A percentile compares a stretch with the other conserved stretches of the same genome.
Evolutionary conservation across 1,140 invertebrate species (phyloP).

Genomic region (Trachymyrmex septentrionalis): DNA sequence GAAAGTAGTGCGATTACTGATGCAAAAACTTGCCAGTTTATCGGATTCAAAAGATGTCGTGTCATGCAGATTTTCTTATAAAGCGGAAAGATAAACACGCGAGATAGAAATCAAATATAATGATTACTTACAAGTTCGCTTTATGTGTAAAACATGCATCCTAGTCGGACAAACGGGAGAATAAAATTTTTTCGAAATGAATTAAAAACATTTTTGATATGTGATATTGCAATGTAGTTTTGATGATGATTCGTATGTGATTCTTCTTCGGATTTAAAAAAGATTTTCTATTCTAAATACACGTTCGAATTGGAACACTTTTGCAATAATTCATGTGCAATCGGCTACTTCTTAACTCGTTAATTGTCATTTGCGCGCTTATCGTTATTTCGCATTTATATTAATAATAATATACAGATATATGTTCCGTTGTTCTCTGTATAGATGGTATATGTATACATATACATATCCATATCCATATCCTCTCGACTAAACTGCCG

Average conservation of each 20-base stretch:
- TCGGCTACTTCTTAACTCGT: slow-evolving; percentile 12
- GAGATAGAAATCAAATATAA: slow-evolving; percentile 10
- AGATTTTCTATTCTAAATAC: slow-evolving; percentile 30
- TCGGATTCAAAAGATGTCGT: background rate
- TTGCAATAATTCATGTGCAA: background rate
- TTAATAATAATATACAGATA: slow-evolving; percentile 43
- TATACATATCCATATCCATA: slow-evolving; percentile 44
- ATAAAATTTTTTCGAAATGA: slow-evolving; percentile 6
- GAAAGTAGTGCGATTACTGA: slow-evolving; percentile 17
- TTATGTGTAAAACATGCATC: background rate
- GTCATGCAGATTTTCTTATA: background rate
- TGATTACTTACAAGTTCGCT: slow-evolving; percentile 2
- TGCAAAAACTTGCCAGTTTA: slow-evolving; percentile 29
- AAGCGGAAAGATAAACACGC: background rate
- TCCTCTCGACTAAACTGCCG: slow-evolving; percentile 39
- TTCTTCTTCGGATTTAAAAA: background rate
- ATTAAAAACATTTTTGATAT: slow-evolving; percentile 56
- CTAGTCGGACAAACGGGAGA: background rate
- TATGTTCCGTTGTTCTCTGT: background rate
- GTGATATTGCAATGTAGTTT: slow-evolving; percentile 25
- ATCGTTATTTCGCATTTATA: slow-evolving; percentile 25
- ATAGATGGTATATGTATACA: slow-evolving; percentile 20
- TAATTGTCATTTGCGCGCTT: slow-evolving; percentile 35
- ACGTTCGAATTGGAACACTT: background rate
- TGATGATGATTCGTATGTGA: background rate